A percentile compares a stretch with the other conserved stretches of the same genome.
These are phyloP conservation scores for Picus viridis DNA, from an alignment of 2,797 vertebrate species.

Conservation along the genomic window DNA sequence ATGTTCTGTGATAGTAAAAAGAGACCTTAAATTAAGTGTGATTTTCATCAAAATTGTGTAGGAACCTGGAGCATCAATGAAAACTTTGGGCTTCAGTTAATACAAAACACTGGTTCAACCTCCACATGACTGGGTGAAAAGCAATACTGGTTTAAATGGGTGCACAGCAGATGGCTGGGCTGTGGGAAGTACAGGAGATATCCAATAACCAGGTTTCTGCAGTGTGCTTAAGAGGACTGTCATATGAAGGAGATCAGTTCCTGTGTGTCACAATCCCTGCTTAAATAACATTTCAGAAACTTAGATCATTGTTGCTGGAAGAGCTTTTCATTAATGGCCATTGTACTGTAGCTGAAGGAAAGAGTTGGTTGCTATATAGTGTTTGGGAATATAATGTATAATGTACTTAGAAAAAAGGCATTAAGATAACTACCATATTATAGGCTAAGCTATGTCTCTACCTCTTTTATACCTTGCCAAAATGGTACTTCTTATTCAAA, in stretches of 20 bases:
- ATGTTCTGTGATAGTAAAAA: no score
- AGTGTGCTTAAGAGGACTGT: background rate
- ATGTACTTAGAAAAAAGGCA: background rate
- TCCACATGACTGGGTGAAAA: background rate
- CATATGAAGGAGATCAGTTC: background rate
- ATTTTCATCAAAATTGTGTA: conserved; percentile 23
- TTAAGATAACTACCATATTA: background rate
- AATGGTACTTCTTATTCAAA: background rate
- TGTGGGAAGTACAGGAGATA: background rate
- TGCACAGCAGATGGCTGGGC: background rate
- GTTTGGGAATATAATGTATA: background rate
- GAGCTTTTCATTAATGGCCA: background rate
- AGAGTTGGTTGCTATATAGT: background rate
- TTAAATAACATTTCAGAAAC: background rate
- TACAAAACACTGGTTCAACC: background rate
- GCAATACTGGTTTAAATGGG: background rate
- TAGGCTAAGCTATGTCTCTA: background rate
- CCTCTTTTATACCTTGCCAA: background rate
- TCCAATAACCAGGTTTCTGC: background rate
- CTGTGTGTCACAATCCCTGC: background rate
- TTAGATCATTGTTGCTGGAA: background rate
- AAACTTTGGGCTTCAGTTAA: background rate
- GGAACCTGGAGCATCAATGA: conserved; percentile 1
- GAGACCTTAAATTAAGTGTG: background rate
- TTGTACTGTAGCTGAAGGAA: background rate